Conservation (phyloP, 2,888 invertebrate genomes). For the Aromia moschata region DNA sequence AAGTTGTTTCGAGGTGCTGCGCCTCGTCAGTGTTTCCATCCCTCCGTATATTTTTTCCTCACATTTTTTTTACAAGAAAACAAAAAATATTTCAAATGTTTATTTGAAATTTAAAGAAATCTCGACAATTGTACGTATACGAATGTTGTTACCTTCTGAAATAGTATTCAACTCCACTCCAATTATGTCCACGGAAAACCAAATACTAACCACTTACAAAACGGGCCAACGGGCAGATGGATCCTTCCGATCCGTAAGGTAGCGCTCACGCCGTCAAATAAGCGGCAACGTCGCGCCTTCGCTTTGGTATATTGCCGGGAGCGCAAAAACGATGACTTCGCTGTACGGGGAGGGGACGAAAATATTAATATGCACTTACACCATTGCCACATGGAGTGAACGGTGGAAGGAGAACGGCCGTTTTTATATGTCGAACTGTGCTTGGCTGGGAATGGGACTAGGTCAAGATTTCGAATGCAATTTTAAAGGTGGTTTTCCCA, state of each 20-base stretch:
- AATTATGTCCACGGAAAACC: no score
- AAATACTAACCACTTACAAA: no score
- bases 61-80: no score
- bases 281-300: conserved; percentile 31
- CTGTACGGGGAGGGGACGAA: conserved; percentile 29
- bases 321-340: conserved; percentile 34
- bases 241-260: not conserved
- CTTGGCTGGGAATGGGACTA: conserved; percentile 22
- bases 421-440: conserved; percentile 26
- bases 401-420: conserved; percentile 16
- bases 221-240: not conserved
- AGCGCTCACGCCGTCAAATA: not conserved
- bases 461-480: conserved; percentile 24
- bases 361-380: conserved; percentile 33
- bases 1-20: no score
- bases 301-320: conserved; percentile 26
- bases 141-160: no score
- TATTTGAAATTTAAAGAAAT: no score
- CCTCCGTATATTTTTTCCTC: no score
- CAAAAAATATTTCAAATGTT: no score
- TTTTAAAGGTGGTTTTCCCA: conserved; percentile 3
- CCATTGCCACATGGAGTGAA: conserved; percentile 22
- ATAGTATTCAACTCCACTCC: no score
- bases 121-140: no score
- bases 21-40: no score